These are phyloP conservation scores for Dromas ardeola DNA, from an alignment of 2,113 vertebrate genomes.

Conservation along the genomic window DNA sequence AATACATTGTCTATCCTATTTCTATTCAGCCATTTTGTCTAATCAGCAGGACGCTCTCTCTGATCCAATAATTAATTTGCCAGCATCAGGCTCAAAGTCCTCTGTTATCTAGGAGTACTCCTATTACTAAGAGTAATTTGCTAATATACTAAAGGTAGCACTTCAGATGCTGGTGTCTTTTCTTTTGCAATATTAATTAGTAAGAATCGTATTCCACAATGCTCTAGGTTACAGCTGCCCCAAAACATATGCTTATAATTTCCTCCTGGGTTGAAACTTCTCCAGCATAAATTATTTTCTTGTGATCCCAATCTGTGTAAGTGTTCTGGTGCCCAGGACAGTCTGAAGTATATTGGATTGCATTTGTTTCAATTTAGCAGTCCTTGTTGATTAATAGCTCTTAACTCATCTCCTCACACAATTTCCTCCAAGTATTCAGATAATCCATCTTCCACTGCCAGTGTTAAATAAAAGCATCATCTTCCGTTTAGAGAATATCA, in stretches of 20 bases:
- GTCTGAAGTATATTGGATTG: conserved; percentile 61
- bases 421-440: conserved; percentile 50
- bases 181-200: conserved; percentile 64
- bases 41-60: not conserved
- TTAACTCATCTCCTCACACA: conserved; percentile 64
- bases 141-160: conserved; percentile 22
- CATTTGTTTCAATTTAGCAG: conserved; percentile 56
- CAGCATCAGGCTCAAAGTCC: not conserved
- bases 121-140: conserved; percentile 30
- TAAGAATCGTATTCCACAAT: conserved; percentile 32
- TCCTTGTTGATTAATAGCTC: conserved; percentile 54
- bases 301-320: conserved; percentile 60
- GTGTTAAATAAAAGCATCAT: conserved; percentile 45
- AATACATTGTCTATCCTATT: not conserved
- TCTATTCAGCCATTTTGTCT: conserved; percentile 13
- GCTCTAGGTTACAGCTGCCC: conserved; percentile 40
- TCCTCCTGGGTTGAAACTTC: conserved; percentile 40
- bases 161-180: not conserved
- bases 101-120: conserved; percentile 16
- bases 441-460: conserved; percentile 52
- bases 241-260: conserved; percentile 58
- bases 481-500: not conserved
- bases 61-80: conserved; percentile 6
- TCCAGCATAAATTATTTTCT: conserved; percentile 63
- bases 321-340: conserved; percentile 48